A percentile compares a stretch with the other conserved stretches of the same genome.
Evolutionary conservation across 2,113 vertebrate species (phyloP).

Genomic region (Perca flavescens): DNA sequence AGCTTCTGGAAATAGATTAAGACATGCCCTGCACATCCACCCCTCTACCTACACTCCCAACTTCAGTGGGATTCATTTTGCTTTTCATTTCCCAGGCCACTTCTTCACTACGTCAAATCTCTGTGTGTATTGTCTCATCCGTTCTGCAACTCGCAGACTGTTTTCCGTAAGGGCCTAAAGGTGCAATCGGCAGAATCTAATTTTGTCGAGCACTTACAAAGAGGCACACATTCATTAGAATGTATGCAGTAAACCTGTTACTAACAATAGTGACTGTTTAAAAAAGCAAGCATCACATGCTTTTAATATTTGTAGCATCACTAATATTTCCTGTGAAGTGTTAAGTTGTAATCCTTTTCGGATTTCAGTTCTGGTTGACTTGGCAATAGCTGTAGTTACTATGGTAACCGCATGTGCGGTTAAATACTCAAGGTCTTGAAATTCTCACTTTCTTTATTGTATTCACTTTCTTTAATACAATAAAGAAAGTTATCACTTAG

Average conservation of each 20-base stretch:
- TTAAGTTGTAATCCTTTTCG: not conserved
- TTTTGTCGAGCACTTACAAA: conserved; percentile 51
- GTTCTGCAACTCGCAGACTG: conserved; percentile 20
- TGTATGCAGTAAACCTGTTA: not conserved
- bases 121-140: conserved; percentile 49
- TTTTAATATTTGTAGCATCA: not conserved
- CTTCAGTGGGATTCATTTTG: conserved; percentile 76
- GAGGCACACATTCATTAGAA: conserved; percentile 10
- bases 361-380: not conserved
- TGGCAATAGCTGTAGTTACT: not conserved
- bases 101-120: conserved; percentile 54
- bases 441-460: too few relatives aligned
- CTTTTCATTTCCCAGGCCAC: conserved; percentile 69
- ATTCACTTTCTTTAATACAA: not conserved
- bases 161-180: conserved; percentile 27
- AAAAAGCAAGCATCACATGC: not conserved
- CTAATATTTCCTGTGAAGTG: not conserved
- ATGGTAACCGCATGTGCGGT: not conserved
- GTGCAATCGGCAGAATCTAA: conserved; percentile 48
- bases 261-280: not conserved
- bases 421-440: not conserved
- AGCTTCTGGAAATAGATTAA: conserved; percentile 80
- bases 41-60: conserved; percentile 54
- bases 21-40: conserved; percentile 61
- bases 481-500: not conserved